phyloP scores from a whole-genome alignment of 2,888 invertebrate genomes.

The Ommatoiulus sabulosus region DNA sequence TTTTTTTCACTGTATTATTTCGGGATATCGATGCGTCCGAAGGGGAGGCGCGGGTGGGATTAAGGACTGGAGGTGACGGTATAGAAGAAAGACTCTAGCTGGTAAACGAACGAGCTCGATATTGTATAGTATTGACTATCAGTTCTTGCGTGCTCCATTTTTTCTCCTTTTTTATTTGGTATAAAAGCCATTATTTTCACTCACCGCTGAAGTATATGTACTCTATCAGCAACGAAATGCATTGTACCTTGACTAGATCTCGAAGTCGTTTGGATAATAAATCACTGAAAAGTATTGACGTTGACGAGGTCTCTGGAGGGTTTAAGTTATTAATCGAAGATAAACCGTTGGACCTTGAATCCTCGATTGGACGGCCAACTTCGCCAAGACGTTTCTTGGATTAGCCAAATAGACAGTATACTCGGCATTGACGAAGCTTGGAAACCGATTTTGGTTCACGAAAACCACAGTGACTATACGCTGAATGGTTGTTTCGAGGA shows the following conservation, averaged over 20 bases:
- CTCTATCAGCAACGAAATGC: not conserved
- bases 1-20: constrained; percentile 14
- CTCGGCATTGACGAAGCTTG: too few relatives aligned
- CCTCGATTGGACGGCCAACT: not conserved
- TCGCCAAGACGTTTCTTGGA: not conserved
- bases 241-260: not conserved
- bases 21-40: not conserved
- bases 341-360: not conserved
- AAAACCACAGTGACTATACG: too few relatives aligned
- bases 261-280: constrained; percentile 20
- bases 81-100: not conserved
- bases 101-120: not conserved
- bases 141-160: not conserved
- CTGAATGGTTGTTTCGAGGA: too few relatives aligned
- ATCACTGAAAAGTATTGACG: not conserved
- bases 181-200: constrained; percentile 25
- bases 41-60: not conserved
- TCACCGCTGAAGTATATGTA: not conserved
- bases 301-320: constrained; percentile 29
- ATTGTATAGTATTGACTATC: not conserved
- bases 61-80: not conserved
- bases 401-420: not conserved
- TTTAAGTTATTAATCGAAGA: not conserved
- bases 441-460: too few relatives aligned
- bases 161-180: not conserved